A percentile compares a stretch with the other conserved stretches of the same genome.
Conservation (phyloP, 35 echinoderm and acorn worm genomes). For the Amphiura filiformis region DNA sequence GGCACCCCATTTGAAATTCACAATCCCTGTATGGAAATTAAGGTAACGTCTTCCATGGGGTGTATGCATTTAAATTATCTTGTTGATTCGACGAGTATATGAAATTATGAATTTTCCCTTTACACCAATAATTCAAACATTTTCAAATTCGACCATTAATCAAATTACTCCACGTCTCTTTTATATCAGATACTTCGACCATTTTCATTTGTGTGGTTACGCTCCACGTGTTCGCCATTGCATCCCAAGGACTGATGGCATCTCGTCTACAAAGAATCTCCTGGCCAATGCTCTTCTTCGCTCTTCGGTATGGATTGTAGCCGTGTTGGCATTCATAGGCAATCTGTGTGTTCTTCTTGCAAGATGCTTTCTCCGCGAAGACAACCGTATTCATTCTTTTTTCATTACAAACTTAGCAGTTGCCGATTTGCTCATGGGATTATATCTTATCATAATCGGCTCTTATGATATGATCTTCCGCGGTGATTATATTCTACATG, state of each 20-base stretch:
- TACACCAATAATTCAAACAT: too few species aligned
- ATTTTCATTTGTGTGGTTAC: slow-evolving; percentile 91
- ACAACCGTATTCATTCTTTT: slow-evolving; percentile 87
- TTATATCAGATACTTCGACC: slow-evolving; percentile 79
- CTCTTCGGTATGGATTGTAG: slow-evolving; percentile 81
- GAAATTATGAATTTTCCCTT: too few species aligned
- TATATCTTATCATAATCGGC: slow-evolving; percentile 82
- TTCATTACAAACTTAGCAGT: slow-evolving; percentile 96
- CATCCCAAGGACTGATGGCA: slow-evolving; percentile 68
- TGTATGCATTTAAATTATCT: too few species aligned
- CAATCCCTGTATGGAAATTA: too few species aligned
- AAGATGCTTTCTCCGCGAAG: slow-evolving; percentile 78
- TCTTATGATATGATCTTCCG: slow-evolving; percentile 83
- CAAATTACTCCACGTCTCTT: too few species aligned
- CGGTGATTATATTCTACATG: slow-evolving; percentile 74
- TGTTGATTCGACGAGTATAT: too few species aligned
- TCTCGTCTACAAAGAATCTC: slow-evolving; percentile 74
- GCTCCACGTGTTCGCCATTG: slow-evolving; percentile 80
- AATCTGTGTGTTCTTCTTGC: slow-evolving; percentile 78
- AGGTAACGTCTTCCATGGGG: too few species aligned
- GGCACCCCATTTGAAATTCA: too few species aligned
- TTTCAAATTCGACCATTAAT: too few species aligned
- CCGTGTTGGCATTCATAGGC: slow-evolving; percentile 71
- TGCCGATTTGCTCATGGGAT: slow-evolving; percentile 93
- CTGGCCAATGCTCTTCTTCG: slow-evolving; percentile 73